These are phyloP conservation scores for Aviceda subcristata DNA, from an alignment of 2,113 vertebrate genomes.

Conservation along the genomic window DNA sequence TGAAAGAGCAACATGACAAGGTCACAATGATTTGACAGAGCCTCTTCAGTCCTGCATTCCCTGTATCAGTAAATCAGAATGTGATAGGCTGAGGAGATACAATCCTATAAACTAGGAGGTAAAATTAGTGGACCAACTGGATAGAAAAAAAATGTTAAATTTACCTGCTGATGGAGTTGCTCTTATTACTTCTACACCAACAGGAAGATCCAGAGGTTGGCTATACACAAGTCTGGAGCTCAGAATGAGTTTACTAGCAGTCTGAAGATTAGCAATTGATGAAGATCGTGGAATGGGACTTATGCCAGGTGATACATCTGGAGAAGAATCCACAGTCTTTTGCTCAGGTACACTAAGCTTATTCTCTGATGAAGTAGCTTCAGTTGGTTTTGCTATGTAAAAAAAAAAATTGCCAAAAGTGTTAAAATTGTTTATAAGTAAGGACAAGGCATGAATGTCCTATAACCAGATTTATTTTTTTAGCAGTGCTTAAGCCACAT, in stretches of 20 bases:
- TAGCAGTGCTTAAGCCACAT: neutral
- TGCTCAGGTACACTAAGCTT: slow-evolving; percentile 83
- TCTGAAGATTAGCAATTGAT: slow-evolving; percentile 95
- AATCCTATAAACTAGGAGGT: neutral
- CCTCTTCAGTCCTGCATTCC: neutral
- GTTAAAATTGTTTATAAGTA: neutral
- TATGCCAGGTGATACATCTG: slow-evolving; percentile 80
- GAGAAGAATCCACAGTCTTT: slow-evolving; percentile 82
- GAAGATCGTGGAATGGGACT: slow-evolving; percentile 89
- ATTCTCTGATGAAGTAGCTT: slow-evolving; percentile 75
- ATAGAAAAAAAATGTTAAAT: neutral
- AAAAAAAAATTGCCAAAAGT: neutral
- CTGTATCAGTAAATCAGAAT: neutral
- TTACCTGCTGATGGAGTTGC: slow-evolving; percentile 96
- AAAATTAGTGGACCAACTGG: neutral
- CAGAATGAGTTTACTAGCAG: slow-evolving; percentile 96
- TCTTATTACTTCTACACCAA: slow-evolving; percentile 90
- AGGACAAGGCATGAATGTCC: neutral
- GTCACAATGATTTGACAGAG: neutral
- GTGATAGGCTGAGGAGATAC: neutral
- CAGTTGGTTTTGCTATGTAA: slow-evolving; percentile 67
- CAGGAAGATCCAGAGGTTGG: slow-evolving; percentile 87
- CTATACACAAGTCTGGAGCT: slow-evolving; percentile 93
- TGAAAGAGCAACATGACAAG: neutral
- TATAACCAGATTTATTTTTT: neutral